Percentiles rank a stretch among this genome's conserved stretches.
These are phyloP conservation scores for Synaphobranchus kaupii DNA, from an alignment of 2,797 vertebrate genomes.

Conservation along the genomic window DNA sequence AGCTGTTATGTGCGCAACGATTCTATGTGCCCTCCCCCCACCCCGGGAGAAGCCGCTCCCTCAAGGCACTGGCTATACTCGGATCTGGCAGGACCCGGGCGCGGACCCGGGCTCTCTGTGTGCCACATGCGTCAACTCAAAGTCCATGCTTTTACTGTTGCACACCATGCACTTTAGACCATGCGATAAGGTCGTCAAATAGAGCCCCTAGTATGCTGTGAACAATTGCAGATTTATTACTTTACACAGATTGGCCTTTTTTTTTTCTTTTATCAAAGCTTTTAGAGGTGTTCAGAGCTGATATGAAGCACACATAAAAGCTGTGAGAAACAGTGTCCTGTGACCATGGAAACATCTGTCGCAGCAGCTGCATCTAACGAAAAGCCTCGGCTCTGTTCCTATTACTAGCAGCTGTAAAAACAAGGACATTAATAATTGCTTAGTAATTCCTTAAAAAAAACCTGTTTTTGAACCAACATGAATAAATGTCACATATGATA, in stretches of 20 bases:
- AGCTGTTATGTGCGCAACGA: too few relatives aligned
- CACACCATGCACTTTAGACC: too few relatives aligned
- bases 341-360: conserved; percentile 21
- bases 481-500: not conserved
- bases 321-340: not conserved
- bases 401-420: not conserved
- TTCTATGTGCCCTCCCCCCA: too few relatives aligned
- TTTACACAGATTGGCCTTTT: not conserved
- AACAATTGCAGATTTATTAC: not conserved
- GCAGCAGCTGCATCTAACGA: conserved; percentile 2
- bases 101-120: too few relatives aligned
- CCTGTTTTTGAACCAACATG: not conserved
- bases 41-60: too few relatives aligned
- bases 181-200: too few relatives aligned
- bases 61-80: too few relatives aligned
- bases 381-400: not conserved
- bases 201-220: not conserved
- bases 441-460: not conserved
- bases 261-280: not conserved
- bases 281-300: not conserved
- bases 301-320: not conserved
- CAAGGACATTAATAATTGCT: not conserved
- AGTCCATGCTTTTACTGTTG: too few relatives aligned
- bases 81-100: too few relatives aligned
- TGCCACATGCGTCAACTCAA: too few relatives aligned